Evolutionary conservation across 2,113 vertebrate species (phyloP).

Genomic region (Scophthalmus maximus): DNA sequence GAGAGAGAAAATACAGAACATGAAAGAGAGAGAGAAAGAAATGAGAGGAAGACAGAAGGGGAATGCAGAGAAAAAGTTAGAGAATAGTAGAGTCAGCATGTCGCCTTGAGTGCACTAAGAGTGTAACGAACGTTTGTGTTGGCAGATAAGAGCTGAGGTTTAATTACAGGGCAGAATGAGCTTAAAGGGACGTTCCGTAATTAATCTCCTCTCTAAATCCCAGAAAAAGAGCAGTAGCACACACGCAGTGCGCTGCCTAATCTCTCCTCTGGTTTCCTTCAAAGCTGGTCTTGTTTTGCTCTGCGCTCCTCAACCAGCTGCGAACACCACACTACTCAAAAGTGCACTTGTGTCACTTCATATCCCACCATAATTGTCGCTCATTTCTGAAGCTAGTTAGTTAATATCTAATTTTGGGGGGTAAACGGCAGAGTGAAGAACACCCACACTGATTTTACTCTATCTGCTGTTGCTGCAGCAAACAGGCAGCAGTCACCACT

Average conservation of each 20-base stretch:
- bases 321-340: too few relatives aligned
- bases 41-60: not conserved
- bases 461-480: not conserved
- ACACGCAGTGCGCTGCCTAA: too few relatives aligned
- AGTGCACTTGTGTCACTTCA: too few relatives aligned
- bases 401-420: too few relatives aligned
- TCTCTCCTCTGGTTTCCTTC: constrained; percentile 24
- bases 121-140: constrained; percentile 24
- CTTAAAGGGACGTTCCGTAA: constrained; percentile 65
- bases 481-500: not conserved
- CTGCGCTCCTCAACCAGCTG: not conserved
- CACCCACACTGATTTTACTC: too few relatives aligned
- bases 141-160: constrained; percentile 56
- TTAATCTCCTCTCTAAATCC: constrained; percentile 72
- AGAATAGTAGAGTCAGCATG: constrained; percentile 24
- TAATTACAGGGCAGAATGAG: constrained; percentile 73
- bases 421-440: too few relatives aligned
- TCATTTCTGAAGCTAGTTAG: too few relatives aligned
- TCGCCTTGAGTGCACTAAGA: not conserved
- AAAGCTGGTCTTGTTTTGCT: constrained; percentile 29
- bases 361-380: too few relatives aligned
- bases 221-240: constrained; percentile 67
- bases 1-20: not conserved
- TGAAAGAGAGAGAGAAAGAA: not conserved
- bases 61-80: not conserved